Evolutionary conservation across 2,888 invertebrate species (phyloP), one percentile per base, ranked within the genome.

Genomic region (Harpalus rubripes): DNA sequence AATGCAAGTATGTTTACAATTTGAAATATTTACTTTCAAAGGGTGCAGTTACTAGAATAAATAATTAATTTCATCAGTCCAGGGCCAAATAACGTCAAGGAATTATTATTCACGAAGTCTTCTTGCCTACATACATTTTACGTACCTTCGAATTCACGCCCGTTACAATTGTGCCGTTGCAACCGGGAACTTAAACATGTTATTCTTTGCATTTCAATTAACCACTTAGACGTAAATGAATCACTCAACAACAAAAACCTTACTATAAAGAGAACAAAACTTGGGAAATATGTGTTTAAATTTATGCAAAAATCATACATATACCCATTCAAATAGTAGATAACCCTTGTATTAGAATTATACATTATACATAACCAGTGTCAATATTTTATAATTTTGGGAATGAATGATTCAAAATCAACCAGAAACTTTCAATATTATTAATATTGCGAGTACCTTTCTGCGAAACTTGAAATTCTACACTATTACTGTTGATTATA

Each of bases 201-300:
- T 41, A 18, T 74, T 18, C 72, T 41, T 18, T 74, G 44, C 72
- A 74, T 74, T 74, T 44, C 18, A 74, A 74, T 74, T 18, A 74
- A 26, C 68, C n/a, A 26, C 44, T 52, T 52, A 52, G 44, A 52
- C 8, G 8, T 12, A 52, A 52, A 52, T 52, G 44, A 52, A 52
- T 52, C 44, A 52, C 44, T 52, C 6, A 32, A 52, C 44, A 52
- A n/a, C n/a, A n/a, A n/a, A 52, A 52, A 52, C 44, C 32, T 32
- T 32, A 32, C 32, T 32, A 5, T 32, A 32, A 32, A 32, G 32
- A 32, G 6, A 32, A 32, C 5, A 5, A 32, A 32, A 32, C 32
- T 32, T 32, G 32, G 32, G 32, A 32, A 32, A 32, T 32, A 6
- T 32, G 32, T 32, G 32, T 32, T 32, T 32, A 32, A 32, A 32